These are phyloP conservation scores for Sitta carolinensis DNA, from an alignment of 2,797 vertebrate species.

Conservation along the genomic window DNA sequence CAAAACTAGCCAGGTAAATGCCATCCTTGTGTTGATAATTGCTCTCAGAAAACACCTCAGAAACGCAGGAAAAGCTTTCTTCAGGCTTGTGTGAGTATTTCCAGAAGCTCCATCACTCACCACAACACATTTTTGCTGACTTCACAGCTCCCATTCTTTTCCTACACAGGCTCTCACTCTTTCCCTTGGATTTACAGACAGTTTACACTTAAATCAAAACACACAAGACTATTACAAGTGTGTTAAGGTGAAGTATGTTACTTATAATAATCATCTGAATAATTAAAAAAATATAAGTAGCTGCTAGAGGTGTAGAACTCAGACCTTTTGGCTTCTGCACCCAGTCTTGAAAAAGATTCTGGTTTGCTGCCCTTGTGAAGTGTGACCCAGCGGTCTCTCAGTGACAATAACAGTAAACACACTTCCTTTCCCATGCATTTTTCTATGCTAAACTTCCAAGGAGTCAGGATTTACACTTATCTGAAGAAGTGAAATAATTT, in stretches of 20 bases:
- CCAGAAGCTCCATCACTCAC: neutral
- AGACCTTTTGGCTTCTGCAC: neutral
- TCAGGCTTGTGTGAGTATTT: neutral
- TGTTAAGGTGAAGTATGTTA: neutral
- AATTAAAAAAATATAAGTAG: neutral
- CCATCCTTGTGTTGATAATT: neutral
- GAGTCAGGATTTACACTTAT: neutral
- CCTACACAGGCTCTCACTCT: rapidly evolving
- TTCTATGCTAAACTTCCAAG: neutral
- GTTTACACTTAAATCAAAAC: neutral
- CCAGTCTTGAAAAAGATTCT: neutral
- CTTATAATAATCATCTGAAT: neutral
- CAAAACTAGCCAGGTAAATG: neutral
- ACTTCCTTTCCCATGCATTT: neutral
- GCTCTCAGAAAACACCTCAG: neutral
- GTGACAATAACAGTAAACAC: neutral
- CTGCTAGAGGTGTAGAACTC: neutral
- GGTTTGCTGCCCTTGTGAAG: neutral
- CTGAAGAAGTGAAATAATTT: neutral
- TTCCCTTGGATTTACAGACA: neutral
- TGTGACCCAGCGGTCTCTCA: neutral
- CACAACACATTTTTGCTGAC: neutral
- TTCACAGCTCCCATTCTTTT: neutral
- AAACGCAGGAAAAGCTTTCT: neutral
- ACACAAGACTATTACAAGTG: neutral